These are phyloP conservation scores for Rhincodon typus DNA, from an alignment of 2,797 vertebrate species.

Conservation along the genomic window DNA sequence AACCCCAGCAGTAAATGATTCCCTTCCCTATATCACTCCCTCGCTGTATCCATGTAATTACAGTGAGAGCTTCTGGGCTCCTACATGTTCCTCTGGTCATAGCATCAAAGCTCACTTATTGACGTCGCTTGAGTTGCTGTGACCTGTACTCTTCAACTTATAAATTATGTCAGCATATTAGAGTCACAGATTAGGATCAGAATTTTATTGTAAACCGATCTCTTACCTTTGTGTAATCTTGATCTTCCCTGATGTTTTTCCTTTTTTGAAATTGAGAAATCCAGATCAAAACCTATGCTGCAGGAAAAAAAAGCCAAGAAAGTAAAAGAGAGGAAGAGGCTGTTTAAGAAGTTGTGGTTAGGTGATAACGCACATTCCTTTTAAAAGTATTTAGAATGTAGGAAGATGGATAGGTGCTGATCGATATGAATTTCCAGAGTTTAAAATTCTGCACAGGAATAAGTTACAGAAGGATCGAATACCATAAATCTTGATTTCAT, in stretches of 20 bases:
- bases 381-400: neutral
- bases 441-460: neutral
- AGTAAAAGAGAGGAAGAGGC: neutral
- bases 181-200: neutral
- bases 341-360: neutral
- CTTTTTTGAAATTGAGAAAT: neutral
- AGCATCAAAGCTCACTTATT: slow-evolving; percentile 19
- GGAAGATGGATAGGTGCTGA: neutral
- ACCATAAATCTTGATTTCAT: neutral
- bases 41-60: slow-evolving; percentile 19
- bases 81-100: neutral
- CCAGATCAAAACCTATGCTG: too few species aligned
- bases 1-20: slow-evolving; percentile 21
- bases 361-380: neutral
- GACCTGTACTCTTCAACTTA: slow-evolving; percentile 1
- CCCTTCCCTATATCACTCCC: slow-evolving; percentile 1
- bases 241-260: neutral
- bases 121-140: neutral
- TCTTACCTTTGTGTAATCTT: neutral
- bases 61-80: neutral
- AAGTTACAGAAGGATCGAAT: neutral
- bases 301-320: neutral
- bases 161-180: neutral
- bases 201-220: neutral
- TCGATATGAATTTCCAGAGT: neutral